Percentiles rank a stretch among this genome's conserved stretches.
These are phyloP conservation scores for Marmota monax DNA, from an alignment of 2,113 vertebrate species.

Conservation along the genomic window DNA sequence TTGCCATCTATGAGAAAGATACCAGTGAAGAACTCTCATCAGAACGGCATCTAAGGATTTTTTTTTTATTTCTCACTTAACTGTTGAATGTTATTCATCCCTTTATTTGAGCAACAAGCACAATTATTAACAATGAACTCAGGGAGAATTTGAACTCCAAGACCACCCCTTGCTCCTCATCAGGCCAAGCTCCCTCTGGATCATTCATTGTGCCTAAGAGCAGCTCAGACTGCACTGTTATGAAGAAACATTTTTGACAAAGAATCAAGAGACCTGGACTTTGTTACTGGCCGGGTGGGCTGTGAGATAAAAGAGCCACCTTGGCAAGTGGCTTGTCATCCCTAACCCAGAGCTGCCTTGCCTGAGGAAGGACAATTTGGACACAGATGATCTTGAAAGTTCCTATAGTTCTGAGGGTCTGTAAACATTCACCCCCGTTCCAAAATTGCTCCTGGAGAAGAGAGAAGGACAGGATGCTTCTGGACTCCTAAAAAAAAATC, in stretches of 20 bases:
- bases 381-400: neutral
- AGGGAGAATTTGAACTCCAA: neutral
- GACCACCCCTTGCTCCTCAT: neutral
- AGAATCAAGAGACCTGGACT: constrained; percentile 4
- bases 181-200: neutral
- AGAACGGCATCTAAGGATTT: neutral
- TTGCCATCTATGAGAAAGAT: neutral
- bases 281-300: neutral
- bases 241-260: neutral
- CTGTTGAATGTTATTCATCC: neutral
- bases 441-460: neutral
- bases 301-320: neutral
- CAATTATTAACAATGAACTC: neutral
- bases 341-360: neutral
- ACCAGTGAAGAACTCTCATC: neutral
- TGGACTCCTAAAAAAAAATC: neutral
- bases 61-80: neutral
- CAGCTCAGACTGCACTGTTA: neutral
- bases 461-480: neutral
- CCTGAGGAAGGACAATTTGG: neutral
- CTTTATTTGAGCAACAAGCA: neutral
- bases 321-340: neutral
- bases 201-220: neutral
- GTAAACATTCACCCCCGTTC: neutral
- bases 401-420: neutral